Evolutionary conservation across 2,797 vertebrate genomes (phyloP).

Genomic region (Margarornis squamiger): DNA sequence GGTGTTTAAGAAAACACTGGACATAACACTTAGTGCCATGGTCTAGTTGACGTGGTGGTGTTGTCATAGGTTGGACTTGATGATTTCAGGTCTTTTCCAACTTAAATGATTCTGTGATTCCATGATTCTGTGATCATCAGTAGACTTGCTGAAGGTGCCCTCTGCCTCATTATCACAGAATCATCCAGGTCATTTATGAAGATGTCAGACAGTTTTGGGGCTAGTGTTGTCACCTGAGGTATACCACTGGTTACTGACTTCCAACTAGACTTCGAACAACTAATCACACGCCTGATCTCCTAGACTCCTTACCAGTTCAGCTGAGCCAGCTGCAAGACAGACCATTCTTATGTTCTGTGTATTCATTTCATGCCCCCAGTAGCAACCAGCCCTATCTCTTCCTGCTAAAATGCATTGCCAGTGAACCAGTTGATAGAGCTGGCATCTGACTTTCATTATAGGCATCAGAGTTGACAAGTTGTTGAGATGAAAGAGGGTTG

Average conservation of each 20-base stretch:
- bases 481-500: background rate
- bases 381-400: background rate
- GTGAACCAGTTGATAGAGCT: background rate
- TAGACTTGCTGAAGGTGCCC: background rate
- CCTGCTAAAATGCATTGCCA: background rate
- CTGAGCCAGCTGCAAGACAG: background rate
- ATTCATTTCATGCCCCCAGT: background rate
- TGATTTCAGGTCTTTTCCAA: background rate
- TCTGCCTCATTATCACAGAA: background rate
- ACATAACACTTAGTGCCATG: background rate
- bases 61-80: background rate
- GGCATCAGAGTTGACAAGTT: rapidly evolving
- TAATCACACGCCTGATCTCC: background rate
- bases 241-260: background rate
- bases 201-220: background rate
- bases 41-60: background rate
- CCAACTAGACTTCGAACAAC: background rate
- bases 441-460: background rate
- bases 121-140: background rate
- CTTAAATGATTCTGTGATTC: background rate
- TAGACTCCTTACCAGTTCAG: background rate
- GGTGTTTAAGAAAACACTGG: background rate
- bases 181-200: background rate
- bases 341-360: background rate
- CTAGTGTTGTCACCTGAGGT: background rate